A percentile compares a stretch with the other conserved stretches of the same genome.
phyloP scores from a whole-genome alignment of 2,888 invertebrate species.

The Stenodema calcarata region DNA sequence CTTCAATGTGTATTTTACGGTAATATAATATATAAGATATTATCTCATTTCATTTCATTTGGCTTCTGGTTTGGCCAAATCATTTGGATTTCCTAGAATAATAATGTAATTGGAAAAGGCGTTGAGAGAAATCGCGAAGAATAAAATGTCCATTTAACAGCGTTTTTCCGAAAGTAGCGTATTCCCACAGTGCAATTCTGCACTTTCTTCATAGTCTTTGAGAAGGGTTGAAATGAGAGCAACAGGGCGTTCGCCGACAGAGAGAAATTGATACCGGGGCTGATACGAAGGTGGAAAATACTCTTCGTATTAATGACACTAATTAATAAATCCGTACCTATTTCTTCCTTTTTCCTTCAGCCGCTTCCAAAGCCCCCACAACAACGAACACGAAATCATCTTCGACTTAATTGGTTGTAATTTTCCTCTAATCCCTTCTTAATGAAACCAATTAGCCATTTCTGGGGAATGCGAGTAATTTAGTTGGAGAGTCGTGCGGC shows the following conservation, averaged over 20 bases:
- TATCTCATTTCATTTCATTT: too few species aligned
- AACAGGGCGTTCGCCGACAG: not conserved
- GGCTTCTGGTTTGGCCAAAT: too few species aligned
- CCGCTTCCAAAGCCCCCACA: not conserved
- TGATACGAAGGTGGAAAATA: not conserved
- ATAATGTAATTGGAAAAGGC: too few species aligned
- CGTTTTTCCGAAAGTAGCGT: too few species aligned
- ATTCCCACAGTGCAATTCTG: too few species aligned
- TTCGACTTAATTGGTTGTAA: slow-evolving; percentile 48
- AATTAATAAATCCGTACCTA: slow-evolving; percentile 8
- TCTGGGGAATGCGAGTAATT: slow-evolving; percentile 43
- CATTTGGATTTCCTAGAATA: too few species aligned
- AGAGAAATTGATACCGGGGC: not conserved
- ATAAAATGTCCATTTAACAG: too few species aligned
- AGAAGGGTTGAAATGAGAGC: not conserved
- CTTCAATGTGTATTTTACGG: too few species aligned
- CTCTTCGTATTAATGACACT: not conserved
- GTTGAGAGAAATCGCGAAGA: too few species aligned
- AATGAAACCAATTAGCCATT: slow-evolving; percentile 44
- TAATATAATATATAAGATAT: too few species aligned
- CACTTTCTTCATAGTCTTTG: not conserved
- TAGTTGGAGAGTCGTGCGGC: slow-evolving; percentile 27
- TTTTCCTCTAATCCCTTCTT: slow-evolving; percentile 41
- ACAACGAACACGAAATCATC: slow-evolving; percentile 40
- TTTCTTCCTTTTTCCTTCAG: not conserved